Percentiles rank a stretch among this genome's conserved stretches.
Conservation (phyloP, 1,140 invertebrate genomes). For the Coboldia fuscipes region DNA sequence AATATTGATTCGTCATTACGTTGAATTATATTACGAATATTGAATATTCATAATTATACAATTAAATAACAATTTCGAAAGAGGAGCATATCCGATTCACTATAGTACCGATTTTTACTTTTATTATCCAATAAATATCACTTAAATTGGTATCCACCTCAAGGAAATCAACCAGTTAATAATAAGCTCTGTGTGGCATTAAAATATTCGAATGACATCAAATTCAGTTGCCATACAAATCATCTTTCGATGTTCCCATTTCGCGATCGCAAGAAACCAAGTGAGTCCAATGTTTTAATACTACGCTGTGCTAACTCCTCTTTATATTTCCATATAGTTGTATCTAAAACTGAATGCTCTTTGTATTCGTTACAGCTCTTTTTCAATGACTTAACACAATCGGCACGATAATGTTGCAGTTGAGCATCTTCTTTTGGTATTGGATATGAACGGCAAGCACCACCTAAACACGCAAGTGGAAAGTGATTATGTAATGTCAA, state of each 20-base stretch:
- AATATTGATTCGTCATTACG: too few relatives aligned
- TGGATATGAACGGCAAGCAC: slow-evolving; percentile 66
- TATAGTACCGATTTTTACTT: too few relatives aligned
- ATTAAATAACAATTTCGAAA: too few relatives aligned
- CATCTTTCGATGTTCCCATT: slow-evolving; percentile 3
- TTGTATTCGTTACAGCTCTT: slow-evolving; percentile 68
- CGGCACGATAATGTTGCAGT: slow-evolving; percentile 79
- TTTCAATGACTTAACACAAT: slow-evolving; percentile 75
- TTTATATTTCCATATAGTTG: slow-evolving; percentile 73
- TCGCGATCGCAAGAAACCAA: slow-evolving; percentile 42
- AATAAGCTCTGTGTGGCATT: too few relatives aligned
- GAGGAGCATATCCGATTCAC: too few relatives aligned
- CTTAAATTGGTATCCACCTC: too few relatives aligned
- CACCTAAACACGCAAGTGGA: slow-evolving; percentile 67
- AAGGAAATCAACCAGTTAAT: too few relatives aligned
- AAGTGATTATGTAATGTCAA: slow-evolving; percentile 85
- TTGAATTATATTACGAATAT: too few relatives aligned
- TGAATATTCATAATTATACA: too few relatives aligned
- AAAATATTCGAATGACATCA: too few relatives aligned
- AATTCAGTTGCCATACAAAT: too few relatives aligned
- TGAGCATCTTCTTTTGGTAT: slow-evolving; percentile 67
- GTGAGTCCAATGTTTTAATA: slow-evolving; percentile 39
- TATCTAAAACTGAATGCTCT: slow-evolving; percentile 62
- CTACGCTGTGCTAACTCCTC: slow-evolving; percentile 46
- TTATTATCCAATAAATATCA: too few relatives aligned